Base-by-base conservation (phyloP, 2,113 vertebrate species). In the Myocastor coypus region DNA sequence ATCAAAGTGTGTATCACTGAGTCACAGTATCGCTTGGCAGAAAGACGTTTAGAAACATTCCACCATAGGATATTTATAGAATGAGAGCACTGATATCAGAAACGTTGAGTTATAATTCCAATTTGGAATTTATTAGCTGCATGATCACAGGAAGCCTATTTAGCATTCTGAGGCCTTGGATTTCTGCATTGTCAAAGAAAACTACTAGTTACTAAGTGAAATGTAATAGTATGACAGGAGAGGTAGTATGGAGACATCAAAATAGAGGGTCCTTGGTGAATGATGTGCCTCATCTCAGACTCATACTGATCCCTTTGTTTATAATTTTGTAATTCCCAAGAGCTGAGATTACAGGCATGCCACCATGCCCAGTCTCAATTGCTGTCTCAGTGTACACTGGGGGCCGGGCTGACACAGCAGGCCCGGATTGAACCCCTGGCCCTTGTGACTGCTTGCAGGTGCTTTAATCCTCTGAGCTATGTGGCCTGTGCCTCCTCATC, bases 141-240 rank as follows among this genome's bases (percentile, higher is more conserved):
- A 11, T 77, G 63, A 83, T 34, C 17, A 14, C 5, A 30, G 46
- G 57, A 8, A 20, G 46, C 63, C 61, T 46, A 32, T 34, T 91
- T 32, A 42, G 40, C 90, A 75, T 34, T 68, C 46, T 68, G 69
- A 90, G 59, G 22, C 26, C 57, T 75, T 92, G 64, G 63, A 81
- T 92, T 86, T 75, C 85, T 66, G 81, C 28, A 26, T 42, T 61
- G 32, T 82, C 50, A 90, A 95, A 92, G 40, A 73, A 22, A 61
- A 86, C 64, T 46, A 71, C 63, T 14, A 90, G 26, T 7, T 63
- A 63, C 61, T 26, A 90, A n/a, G 1, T 69, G 40, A 82, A 63
- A 61, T 13, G 84, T 86, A 19, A 40, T 50, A 55, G 64, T 85
- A 68, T 52, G 32, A 75, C 66, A 50, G 64, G 69, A 37, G 73